Evolutionary conservation across 2,888 invertebrate species (phyloP), one percentile per base, ranked within the genome.

Genomic region (Drosophila atripex): DNA sequence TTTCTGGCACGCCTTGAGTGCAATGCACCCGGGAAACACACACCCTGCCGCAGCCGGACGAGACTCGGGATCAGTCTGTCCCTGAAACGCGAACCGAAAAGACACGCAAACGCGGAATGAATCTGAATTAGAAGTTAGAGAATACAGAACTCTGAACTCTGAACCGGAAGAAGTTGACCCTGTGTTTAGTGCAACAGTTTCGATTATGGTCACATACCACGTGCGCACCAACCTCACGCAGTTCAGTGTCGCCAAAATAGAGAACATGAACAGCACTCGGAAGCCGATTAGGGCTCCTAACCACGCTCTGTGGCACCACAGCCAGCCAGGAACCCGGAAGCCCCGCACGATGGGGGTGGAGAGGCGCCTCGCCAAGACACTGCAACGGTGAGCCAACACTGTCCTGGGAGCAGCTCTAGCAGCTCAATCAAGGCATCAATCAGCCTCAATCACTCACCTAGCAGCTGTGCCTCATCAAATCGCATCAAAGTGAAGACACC

Each of bases 191-290:
- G n/a, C 23, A 66, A 68, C 6, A 39, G 28, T 43, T 32, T 8
- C 16, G 39, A 71, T 57, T 71, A 88, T 88, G 88, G 80, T 88
- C 60, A 80, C 86, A 59, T 78, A 79, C 75, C 76, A 60, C 43
- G 11, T 57, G 16, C 79, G 74, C 54, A 71, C 76, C 25, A 73
- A 71, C 45, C 59, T 74, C 59, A 73, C 78, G 45, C 80, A 77
- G 71, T 75, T 77, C 72, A 77, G 74, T 59, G 73, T 74, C 21
- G 11, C 9, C n/a, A 43, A 32, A 39, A 43, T 12, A 2, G 60
- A 58, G 8, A 71, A 8, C 9, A 72, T 72, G 64, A 51, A 63
- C 39, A 65, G 55, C 39, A 46, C 30, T 6, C 53, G 46, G 4
- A 56, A 38, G 12, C 21, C 46, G 12, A 23, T 11, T 25, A 65